phyloP scores from a whole-genome alignment of 1,140 invertebrate genomes.

The Cyrtorhinus lividipennis region DNA sequence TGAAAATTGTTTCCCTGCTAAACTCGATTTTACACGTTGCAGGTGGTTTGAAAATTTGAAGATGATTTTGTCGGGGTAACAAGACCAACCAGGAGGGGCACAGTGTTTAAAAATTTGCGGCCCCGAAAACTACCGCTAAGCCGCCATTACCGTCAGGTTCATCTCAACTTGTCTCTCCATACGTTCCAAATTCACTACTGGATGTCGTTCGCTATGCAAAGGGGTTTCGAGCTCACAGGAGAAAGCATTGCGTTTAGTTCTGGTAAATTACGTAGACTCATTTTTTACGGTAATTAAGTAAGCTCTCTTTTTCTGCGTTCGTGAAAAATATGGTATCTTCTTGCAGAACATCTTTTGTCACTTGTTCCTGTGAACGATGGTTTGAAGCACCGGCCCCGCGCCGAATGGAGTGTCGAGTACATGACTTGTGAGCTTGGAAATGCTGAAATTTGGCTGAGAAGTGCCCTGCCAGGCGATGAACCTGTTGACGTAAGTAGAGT shows the following conservation, averaged over 20 bases:
- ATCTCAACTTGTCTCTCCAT: constrained; percentile 71
- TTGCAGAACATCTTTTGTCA: constrained; percentile 54
- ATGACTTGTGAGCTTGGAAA: constrained; percentile 85
- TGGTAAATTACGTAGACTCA: no score
- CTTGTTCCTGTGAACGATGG: constrained; percentile 67
- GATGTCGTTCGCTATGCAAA: constrained; percentile 94
- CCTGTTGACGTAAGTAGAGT: background rate
- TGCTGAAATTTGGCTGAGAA: constrained; percentile 83
- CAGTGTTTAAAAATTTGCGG: constrained; percentile 68
- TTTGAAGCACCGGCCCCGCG: constrained; percentile 66
- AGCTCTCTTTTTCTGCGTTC: no score
- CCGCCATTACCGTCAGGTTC: constrained; percentile 79
- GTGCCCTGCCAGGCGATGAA: constrained; percentile 48
- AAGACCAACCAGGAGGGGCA: constrained; percentile 77
- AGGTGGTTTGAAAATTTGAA: constrained; percentile 93
- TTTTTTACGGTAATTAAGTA: background rate
- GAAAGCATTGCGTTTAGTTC: constrained; percentile 72
- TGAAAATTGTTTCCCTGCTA: no score
- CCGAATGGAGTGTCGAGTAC: constrained; percentile 82
- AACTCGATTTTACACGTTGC: background rate
- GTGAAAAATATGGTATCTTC: background rate
- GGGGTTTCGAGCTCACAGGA: constrained; percentile 83
- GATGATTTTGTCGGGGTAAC: constrained; percentile 88
- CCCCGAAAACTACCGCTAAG: constrained; percentile 81
- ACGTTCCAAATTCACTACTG: constrained; percentile 91